Evolutionary conservation across 2,888 invertebrate genomes (phyloP), one percentile per base, ranked within the genome.

Genomic region (Aphidoletes aphidimyza): DNA sequence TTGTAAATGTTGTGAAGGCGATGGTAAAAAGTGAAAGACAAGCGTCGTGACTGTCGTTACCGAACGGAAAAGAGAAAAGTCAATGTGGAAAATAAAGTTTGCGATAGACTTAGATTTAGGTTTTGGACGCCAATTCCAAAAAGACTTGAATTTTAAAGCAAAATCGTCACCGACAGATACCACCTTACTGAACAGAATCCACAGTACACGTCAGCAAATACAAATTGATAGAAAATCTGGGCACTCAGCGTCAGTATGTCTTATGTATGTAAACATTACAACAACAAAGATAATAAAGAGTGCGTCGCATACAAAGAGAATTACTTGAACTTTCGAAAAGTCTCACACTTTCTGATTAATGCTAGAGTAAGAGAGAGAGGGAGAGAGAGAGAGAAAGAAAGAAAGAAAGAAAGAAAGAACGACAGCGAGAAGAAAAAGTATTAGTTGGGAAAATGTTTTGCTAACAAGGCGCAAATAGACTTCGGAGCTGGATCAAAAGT

Each of bases 381-480:
- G n/a, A n/a, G 11, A 42, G 42, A 9, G 42, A 42, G 11, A 9
- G 42, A 42, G 11, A 42, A 11, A 42, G 42, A 42, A 42, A 42
- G 42, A 42, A 42, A 42, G 11, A 42, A 42, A 42, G 11, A 42
- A 42, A 9, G 8, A 11, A 42, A 42, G 11, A 42, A 11, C 6
- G 42, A 42, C 11, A 42, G 42, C 6, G 11, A 6, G 42, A 42
- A 42, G 42, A 6, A 11, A 42, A 42, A 42, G 11, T 22, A 69
- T 69, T 69, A 30, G 69, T 69, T 30, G 14, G 30, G 69, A 69
- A 69, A 69, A 69, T 69, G 34, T 69, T 69, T 69, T 69, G 69
- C 69, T 69, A 69, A 69, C 69, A 69, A 69, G 69, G 34, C 30
- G 69, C 69, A 30, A 69, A 69, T 69, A 69, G 69, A 69, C 30